These are phyloP conservation scores for Platycheirus rosarum DNA, from an alignment of 2,888 invertebrate species.

Conservation along the genomic window DNA sequence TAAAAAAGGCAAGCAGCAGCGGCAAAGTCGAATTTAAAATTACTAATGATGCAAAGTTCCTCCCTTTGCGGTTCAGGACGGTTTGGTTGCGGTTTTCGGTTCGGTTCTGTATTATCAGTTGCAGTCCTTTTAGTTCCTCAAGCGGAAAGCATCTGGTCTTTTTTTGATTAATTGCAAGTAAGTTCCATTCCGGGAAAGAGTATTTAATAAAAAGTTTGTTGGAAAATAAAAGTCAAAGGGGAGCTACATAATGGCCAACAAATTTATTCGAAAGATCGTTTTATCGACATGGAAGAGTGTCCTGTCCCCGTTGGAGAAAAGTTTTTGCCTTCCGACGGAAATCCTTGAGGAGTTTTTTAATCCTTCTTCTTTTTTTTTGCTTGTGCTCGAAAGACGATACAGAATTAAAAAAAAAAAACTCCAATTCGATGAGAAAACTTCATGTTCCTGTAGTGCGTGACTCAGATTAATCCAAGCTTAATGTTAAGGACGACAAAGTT, in stretches of 20 bases:
- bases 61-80: conserved; percentile 33
- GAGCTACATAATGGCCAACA: conserved; percentile 57
- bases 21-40: conserved; percentile 66
- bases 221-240: conserved; percentile 28
- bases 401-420: conserved; percentile 36
- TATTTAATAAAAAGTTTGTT: conserved; percentile 67
- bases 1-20: conserved; percentile 50
- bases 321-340: conserved; percentile 41
- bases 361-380: neutral
- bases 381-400: neutral
- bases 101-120: conserved; percentile 66
- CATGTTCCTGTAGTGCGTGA: conserved; percentile 46
- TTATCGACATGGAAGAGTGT: conserved; percentile 65
- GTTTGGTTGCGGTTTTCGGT: neutral
- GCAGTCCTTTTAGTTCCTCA: conserved; percentile 39
- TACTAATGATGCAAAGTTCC: conserved; percentile 71
- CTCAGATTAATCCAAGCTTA: conserved; percentile 45
- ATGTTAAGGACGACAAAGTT: conserved; percentile 58
- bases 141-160: conserved; percentile 59
- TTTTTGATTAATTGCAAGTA: conserved; percentile 65
- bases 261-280: conserved; percentile 64
- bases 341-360: conserved; percentile 38
- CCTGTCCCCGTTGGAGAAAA: conserved; percentile 48
- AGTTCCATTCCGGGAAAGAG: conserved; percentile 53
- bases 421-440: conserved; percentile 55